These are phyloP conservation scores for Nanorana parkeri DNA, from an alignment of 2,113 vertebrate genomes.

Conservation along the genomic window DNA sequence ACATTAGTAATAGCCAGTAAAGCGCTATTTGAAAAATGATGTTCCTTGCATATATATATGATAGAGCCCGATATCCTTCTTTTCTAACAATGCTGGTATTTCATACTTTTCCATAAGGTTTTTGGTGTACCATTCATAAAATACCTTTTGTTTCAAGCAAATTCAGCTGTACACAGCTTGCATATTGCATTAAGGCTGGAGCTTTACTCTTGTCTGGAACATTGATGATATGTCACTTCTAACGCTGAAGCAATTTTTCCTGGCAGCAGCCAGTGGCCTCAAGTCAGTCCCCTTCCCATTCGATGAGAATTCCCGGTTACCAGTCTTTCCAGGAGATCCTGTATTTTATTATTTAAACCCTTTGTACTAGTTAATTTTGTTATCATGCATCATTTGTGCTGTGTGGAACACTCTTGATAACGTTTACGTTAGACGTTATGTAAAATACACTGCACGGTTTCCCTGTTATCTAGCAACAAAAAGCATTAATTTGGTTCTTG, in stretches of 20 bases:
- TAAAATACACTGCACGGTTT: conserved; percentile 12
- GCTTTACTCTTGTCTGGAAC: not conserved
- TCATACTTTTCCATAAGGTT: too few relatives aligned
- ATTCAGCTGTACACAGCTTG: not conserved
- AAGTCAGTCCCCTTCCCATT: not conserved
- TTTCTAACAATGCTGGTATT: too few relatives aligned
- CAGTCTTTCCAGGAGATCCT: not conserved
- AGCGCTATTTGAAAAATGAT: too few relatives aligned
- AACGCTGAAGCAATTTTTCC: conserved; percentile 19
- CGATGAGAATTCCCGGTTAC: not conserved
- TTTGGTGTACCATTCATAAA: too few relatives aligned
- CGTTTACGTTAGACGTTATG: conserved; percentile 8
- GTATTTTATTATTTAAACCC: not conserved
- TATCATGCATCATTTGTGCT: not conserved
- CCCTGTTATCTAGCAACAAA: conserved; percentile 30
- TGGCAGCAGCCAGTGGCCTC: not conserved
- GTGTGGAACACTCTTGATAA: not conserved
- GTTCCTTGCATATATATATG: too few relatives aligned
- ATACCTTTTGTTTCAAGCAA: not conserved
- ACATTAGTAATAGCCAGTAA: too few relatives aligned
- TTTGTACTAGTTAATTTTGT: conserved; percentile 13
- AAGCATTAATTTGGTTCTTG: conserved; percentile 15
- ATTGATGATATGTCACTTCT: not conserved
- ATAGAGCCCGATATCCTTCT: too few relatives aligned
- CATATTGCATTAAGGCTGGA: not conserved